phyloP scores from a whole-genome alignment of 2,797 vertebrate genomes.

The Brotogeris chrysoptera region DNA sequence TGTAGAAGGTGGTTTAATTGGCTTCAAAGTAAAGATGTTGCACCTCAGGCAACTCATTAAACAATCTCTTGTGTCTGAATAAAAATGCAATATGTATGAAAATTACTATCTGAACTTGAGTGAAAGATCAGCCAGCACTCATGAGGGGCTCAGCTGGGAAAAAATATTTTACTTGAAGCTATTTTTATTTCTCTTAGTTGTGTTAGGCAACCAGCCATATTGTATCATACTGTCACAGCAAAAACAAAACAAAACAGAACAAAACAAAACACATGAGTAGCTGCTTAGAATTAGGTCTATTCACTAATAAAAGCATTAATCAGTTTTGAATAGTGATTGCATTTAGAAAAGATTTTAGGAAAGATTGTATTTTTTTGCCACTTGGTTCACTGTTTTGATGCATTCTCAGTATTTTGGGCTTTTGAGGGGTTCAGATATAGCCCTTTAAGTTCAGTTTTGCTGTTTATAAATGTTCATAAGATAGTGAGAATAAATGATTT shows the following conservation, averaged over 20 bases:
- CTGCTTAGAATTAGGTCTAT: background rate
- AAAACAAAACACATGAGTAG: background rate
- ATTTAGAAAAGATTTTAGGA: background rate
- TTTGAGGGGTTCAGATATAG: background rate
- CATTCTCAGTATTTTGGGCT: background rate
- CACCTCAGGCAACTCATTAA: background rate
- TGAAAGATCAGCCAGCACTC: background rate
- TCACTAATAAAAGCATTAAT: background rate
- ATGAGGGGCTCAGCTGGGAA: background rate
- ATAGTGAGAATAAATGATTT: background rate
- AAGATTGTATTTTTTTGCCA: background rate
- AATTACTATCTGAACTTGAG: background rate
- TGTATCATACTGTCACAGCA: background rate
- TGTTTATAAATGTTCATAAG: background rate
- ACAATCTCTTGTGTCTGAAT: background rate
- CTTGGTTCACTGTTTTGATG: background rate
- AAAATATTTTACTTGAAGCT: background rate
- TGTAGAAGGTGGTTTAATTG: background rate
- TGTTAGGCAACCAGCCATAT: background rate
- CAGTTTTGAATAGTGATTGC: background rate
- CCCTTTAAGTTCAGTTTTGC: background rate
- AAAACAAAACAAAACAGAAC: background rate
- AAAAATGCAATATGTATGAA: background rate
- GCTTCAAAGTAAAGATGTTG: background rate
- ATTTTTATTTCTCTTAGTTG: background rate